phyloP scores from a whole-genome alignment of 2,888 invertebrate genomes.

The Seira sanloemensis region DNA sequence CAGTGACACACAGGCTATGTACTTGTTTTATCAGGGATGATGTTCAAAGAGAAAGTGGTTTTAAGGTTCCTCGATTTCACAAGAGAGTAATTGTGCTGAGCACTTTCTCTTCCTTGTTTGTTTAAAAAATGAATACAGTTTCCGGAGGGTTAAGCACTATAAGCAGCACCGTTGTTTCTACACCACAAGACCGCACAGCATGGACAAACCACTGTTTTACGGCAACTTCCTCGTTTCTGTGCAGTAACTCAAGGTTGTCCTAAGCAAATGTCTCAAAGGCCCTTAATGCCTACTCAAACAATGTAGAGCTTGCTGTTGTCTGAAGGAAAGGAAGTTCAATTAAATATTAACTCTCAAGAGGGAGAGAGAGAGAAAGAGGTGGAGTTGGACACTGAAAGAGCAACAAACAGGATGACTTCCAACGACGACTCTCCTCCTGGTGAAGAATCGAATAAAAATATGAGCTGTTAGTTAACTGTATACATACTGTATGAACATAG shows the following conservation, averaged over 20 bases:
- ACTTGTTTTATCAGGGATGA: too few relatives aligned
- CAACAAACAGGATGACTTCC: neutral
- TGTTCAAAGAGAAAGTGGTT: neutral
- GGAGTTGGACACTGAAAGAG: neutral
- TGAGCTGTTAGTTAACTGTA: too few relatives aligned
- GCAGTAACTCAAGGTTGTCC: slow-evolving; percentile 36
- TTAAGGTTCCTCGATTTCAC: neutral
- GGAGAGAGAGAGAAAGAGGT: slow-evolving; percentile 41
- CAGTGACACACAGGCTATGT: too few relatives aligned
- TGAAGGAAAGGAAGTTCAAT: slow-evolving; percentile 34
- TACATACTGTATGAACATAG: too few relatives aligned
- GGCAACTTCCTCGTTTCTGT: slow-evolving; percentile 17
- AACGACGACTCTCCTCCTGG: neutral
- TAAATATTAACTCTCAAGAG: slow-evolving; percentile 50
- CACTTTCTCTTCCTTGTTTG: neutral
- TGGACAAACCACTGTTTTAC: slow-evolving; percentile 16
- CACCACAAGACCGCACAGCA: neutral
- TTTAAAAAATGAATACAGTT: too few relatives aligned
- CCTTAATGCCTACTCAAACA: neutral
- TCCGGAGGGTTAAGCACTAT: too few relatives aligned
- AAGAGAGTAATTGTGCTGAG: neutral
- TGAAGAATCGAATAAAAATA: too few relatives aligned
- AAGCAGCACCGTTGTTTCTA: neutral
- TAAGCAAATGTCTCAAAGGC: neutral
- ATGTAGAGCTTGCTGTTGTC: too few relatives aligned